phyloP scores from a whole-genome alignment of 2,888 invertebrate genomes.

The Oligia latruncula region DNA sequence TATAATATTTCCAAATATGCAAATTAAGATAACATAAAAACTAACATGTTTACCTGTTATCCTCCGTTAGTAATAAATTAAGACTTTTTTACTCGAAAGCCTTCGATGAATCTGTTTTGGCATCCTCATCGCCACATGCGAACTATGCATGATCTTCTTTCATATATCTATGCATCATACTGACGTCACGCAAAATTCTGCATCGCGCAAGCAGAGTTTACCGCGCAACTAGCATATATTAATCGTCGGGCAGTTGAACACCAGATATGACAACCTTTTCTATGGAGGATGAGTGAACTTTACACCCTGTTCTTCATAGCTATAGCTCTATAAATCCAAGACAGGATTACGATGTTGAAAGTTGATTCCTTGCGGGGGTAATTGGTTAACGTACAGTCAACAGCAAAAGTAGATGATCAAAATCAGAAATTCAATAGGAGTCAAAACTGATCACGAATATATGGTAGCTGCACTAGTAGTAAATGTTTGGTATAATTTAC shows the following conservation, averaged over 20 bases:
- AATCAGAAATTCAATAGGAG: too few relatives aligned
- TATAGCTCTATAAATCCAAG: neutral
- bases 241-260: neutral
- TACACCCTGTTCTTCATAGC: neutral
- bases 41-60: slow-evolving; percentile 37
- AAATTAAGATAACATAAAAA: neutral
- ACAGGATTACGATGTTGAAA: neutral
- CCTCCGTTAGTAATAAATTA: neutral
- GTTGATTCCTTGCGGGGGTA: neutral
- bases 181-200: neutral
- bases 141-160: neutral
- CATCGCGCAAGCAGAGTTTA: neutral
- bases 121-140: neutral
- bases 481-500: too few relatives aligned
- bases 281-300: neutral
- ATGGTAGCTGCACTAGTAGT: too few relatives aligned
- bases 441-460: too few relatives aligned
- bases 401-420: too few relatives aligned
- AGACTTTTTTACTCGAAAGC: neutral
- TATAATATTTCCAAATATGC: slow-evolving; percentile 16
- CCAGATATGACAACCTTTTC: neutral
- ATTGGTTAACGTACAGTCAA: neutral
- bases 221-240: neutral
- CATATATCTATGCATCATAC: neutral
- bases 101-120: neutral